Percentiles rank a stretch among this genome's conserved stretches.
Conservation (phyloP, 2,113 vertebrate genomes). For the Brachypteracias leptosomus region DNA sequence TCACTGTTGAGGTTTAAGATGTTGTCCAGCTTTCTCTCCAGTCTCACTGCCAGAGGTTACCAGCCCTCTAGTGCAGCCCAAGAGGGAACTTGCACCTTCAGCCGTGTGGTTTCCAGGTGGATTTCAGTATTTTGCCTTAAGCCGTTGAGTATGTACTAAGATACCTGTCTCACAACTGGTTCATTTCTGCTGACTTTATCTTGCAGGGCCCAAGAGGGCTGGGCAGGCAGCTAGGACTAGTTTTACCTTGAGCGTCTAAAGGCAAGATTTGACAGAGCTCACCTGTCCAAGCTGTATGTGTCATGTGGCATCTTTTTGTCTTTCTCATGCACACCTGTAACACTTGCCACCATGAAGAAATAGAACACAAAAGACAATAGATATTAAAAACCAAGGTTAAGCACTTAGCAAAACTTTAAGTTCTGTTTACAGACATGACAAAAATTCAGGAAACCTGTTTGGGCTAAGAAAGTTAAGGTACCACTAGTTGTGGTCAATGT, state of each 20-base stretch:
- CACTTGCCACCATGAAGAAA: neutral
- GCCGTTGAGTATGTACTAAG: too few relatives aligned
- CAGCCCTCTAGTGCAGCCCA: neutral
- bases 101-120: neutral
- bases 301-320: neutral
- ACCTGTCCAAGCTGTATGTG: neutral
- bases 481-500: neutral
- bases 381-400: neutral
- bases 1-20: neutral
- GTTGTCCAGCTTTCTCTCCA: neutral
- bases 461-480: neutral
- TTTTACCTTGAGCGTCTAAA: neutral
- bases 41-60: neutral
- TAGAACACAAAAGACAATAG: neutral
- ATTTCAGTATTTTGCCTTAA: neutral
- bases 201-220: neutral
- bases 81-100: neutral
- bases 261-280: neutral
- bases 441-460: neutral
- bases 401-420: neutral
- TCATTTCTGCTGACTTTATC: neutral
- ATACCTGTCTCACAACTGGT: neutral
- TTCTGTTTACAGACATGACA: neutral
- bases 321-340: neutral
- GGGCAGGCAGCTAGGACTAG: neutral